Conservation (phyloP, 2,797 vertebrate genomes). For the Neopelma chrysocephalum region DNA sequence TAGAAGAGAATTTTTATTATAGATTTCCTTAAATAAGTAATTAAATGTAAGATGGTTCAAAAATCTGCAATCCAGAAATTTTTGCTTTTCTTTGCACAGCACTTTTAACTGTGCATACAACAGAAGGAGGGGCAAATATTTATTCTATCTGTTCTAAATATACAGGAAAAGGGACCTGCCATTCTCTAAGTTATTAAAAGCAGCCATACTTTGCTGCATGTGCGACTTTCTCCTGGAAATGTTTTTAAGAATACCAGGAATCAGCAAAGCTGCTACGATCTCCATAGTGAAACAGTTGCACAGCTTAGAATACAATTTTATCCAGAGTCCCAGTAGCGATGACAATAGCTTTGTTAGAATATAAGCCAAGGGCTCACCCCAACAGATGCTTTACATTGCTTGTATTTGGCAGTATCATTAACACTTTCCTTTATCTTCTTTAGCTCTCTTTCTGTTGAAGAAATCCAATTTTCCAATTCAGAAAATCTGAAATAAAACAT, state of each 20-base stretch:
- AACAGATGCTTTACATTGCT: slow-evolving; percentile 81
- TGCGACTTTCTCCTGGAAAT: neutral
- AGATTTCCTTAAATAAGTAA: neutral
- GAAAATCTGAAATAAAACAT: slow-evolving; percentile 80
- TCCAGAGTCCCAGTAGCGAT: neutral
- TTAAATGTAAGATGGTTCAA: neutral
- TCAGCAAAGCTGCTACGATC: neutral
- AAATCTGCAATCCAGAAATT: neutral
- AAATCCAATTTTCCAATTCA: slow-evolving; percentile 89
- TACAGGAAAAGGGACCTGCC: neutral
- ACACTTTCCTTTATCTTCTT: slow-evolving; percentile 82
- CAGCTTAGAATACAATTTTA: neutral
- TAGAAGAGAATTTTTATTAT: neutral
- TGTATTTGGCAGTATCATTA: slow-evolving; percentile 82
- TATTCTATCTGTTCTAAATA: neutral
- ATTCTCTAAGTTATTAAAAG: neutral
- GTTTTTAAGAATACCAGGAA: neutral
- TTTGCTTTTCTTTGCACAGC: neutral
- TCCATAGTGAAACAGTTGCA: neutral
- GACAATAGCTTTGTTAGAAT: neutral
- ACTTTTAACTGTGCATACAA: neutral
- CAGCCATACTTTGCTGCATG: neutral
- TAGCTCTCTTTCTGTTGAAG: slow-evolving; percentile 86
- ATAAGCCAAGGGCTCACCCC: slow-evolving; percentile 73
- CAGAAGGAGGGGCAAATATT: neutral